Percentiles rank a stretch among this genome's conserved stretches.
phyloP scores from a whole-genome alignment of 1,140 invertebrate species.

The Diabrotica virgifera region DNA sequence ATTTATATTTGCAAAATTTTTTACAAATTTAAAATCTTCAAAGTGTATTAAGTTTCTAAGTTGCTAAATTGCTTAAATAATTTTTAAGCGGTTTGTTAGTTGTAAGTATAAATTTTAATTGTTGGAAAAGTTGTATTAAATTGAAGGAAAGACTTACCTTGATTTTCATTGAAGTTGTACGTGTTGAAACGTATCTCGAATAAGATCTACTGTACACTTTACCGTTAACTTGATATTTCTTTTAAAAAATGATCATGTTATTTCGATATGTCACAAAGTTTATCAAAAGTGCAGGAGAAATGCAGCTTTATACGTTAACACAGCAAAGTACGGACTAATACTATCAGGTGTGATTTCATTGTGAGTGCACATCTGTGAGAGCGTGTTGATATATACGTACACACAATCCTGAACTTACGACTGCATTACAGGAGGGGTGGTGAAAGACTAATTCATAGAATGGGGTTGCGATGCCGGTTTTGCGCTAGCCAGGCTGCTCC shows the following conservation, averaged over 20 bases:
- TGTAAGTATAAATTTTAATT: too few species aligned
- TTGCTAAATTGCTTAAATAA: too few species aligned
- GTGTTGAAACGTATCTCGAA: not conserved
- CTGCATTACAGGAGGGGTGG: constrained; percentile 15
- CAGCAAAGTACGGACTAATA: not conserved
- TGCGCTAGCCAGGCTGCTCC: constrained; percentile 16
- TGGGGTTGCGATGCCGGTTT: constrained; percentile 20
- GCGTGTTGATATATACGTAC: constrained; percentile 12
- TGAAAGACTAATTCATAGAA: constrained; percentile 21
- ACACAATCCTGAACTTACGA: constrained; percentile 12
- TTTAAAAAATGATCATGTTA: constrained; percentile 12
- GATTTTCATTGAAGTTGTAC: constrained; percentile 5
- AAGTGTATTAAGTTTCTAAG: too few species aligned
- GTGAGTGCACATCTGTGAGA: not conserved
- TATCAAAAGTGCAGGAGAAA: constrained; percentile 7
- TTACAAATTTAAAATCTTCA: too few species aligned
- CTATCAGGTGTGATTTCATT: constrained; percentile 15
- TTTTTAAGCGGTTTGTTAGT: too few species aligned
- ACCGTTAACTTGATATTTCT: not conserved
- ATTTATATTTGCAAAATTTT: too few species aligned
- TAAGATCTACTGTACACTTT: constrained; percentile 9
- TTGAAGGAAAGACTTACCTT: constrained; percentile 11
- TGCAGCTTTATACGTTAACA: not conserved
- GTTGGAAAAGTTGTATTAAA: not conserved
- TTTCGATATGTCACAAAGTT: constrained; percentile 9